Conservation (phyloP, 2,113 vertebrate genomes). For the Pungitius pungitius region DNA sequence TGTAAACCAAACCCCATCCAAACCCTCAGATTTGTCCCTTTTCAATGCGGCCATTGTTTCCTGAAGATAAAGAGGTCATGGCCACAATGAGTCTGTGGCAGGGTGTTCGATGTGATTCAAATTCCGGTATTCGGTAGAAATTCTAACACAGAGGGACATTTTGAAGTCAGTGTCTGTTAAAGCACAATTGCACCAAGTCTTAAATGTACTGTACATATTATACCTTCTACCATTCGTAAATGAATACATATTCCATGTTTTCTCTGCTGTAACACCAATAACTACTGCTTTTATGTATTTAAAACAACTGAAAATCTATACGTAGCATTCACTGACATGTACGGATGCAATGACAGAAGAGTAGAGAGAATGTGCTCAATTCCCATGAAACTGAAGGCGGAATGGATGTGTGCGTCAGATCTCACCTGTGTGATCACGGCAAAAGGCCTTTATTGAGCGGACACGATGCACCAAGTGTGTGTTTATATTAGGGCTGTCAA, state of each 20-base stretch:
- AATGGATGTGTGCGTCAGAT: not conserved
- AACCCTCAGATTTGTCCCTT: conserved; percentile 2
- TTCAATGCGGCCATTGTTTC: not conserved
- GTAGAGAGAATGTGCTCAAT: not conserved
- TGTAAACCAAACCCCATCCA: conserved; percentile 3
- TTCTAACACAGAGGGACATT: not conserved
- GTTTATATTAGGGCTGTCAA: too few relatives aligned
- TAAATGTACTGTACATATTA: conserved; percentile 9
- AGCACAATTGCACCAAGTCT: conserved; percentile 17
- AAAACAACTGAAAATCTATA: conserved; percentile 6
- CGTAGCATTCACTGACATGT: not conserved
- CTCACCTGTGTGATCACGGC: not conserved
- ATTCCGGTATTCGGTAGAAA: too few relatives aligned
- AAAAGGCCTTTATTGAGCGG: not conserved
- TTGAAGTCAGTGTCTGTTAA: not conserved
- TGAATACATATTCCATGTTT: not conserved
- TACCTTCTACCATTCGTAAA: not conserved
- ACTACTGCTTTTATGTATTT: conserved; percentile 53
- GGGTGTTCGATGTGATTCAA: conserved; percentile 9
- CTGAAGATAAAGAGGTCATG: not conserved
- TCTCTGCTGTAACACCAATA: conserved; percentile 18
- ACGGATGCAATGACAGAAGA: not conserved
- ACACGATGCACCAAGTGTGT: not conserved
- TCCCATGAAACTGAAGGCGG: not conserved
- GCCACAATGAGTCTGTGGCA: not conserved